Evolutionary conservation across 2,797 vertebrate genomes (phyloP).

Genomic region (Danio tinwini): DNA sequence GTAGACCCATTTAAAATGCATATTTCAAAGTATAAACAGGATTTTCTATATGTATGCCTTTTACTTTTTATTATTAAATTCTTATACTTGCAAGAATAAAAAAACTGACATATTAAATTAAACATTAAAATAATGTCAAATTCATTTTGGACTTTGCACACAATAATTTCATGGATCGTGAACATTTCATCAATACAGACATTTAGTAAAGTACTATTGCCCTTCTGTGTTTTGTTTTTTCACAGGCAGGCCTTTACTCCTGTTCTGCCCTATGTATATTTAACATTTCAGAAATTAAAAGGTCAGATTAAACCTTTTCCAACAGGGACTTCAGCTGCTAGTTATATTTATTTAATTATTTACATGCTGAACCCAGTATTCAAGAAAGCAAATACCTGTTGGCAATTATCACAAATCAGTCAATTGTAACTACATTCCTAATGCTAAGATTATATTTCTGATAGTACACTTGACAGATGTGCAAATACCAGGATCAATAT

Average conservation of each 20-base stretch:
- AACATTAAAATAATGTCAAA: too few relatives aligned
- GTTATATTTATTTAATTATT: not conserved
- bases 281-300: constrained; percentile 4
- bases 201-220: not conserved
- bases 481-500: not conserved
- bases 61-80: too few relatives aligned
- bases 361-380: not conserved
- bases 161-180: too few relatives aligned
- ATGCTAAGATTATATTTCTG: not conserved
- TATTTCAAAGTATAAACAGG: too few relatives aligned
- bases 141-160: too few relatives aligned
- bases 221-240: not conserved
- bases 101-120: too few relatives aligned
- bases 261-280: not conserved
- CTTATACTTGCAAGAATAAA: too few relatives aligned
- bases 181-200: too few relatives aligned
- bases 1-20: too few relatives aligned
- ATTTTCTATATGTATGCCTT: too few relatives aligned
- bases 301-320: constrained; percentile 7
- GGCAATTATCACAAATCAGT: not conserved
- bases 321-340: not conserved
- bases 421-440: not conserved
- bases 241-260: not conserved
- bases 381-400: constrained; percentile 2
- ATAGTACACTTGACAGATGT: not conserved